Base-by-base conservation (phyloP, 2,113 vertebrate species). In the Nesoenas mayeri region DNA sequence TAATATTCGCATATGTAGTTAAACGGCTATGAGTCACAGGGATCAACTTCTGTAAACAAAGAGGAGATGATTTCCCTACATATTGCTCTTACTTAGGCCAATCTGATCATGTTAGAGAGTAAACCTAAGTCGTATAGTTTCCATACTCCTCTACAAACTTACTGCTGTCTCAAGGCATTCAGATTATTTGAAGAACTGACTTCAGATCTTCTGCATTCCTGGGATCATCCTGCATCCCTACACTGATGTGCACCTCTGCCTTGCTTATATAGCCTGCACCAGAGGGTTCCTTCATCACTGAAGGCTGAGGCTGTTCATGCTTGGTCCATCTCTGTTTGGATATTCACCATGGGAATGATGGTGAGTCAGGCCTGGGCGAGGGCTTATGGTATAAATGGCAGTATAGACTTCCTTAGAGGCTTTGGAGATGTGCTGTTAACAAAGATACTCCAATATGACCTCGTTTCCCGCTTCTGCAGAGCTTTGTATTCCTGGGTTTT, bases 1-100 rank as follows among this genome's bases (percentile, higher is more conserved):
- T 58, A 36, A 48, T 60, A 67, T 54, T n/a, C n/a, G 25, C 0
- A 0, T 53, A 6, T 0, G 1, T 62, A 50, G 60, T 61, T 47
- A 56, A 85, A 34, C 32, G 80, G 64, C 34, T 77, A n/a, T 54
- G 84, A 2, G 1, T 64, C 13, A 5, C 16, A 31, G 54, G 11
- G 6, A 11, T 85, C 51, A 65, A 21, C 58, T 73, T 53, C 64
- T 77, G 28, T 14, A 70, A 58, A 32, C 1, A 1, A 32, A 67
- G 25, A 65, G 22, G 21, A 85, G 77, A 22, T 36, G 19, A 22
- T 57, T 83, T 88, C 53, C 29, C 38, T 57, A 10, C 11, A 5
- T 34, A 19, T 2, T 79, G 60, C 36, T 47, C 28, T 28, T 11
- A 5, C 26, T 32, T 44, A 4, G 0, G 6, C 12, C 78, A 6